phyloP scores from a whole-genome alignment of 2,797 vertebrate species.

The Liparis tanakae region DNA sequence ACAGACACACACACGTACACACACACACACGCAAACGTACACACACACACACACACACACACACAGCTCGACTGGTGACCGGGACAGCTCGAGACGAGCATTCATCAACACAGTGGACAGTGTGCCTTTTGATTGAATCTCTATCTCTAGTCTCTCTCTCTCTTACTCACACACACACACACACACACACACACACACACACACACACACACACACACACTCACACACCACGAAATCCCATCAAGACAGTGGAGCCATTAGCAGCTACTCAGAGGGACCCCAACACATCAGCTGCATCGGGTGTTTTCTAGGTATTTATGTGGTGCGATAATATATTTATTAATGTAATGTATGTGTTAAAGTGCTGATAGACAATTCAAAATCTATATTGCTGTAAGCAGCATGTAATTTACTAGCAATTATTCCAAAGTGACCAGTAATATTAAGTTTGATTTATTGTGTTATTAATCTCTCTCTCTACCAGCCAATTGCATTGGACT shows the following conservation, averaged over 20 bases:
- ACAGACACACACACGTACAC: conserved; percentile 36
- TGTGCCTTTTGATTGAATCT: conserved; percentile 65
- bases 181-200: neutral
- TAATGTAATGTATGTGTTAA: neutral
- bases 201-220: conserved; percentile 28
- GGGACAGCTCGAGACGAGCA: conserved; percentile 36
- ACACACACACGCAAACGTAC: conserved; percentile 47
- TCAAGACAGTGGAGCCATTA: conserved; percentile 34
- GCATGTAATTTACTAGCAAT: neutral
- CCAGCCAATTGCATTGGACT: neutral
- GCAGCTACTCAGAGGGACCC: conserved; percentile 17
- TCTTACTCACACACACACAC: conserved; percentile 1
- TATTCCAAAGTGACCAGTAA: neutral
- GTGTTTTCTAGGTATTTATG: conserved; percentile 53
- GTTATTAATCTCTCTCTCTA: neutral
- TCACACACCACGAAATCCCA: conserved; percentile 39
- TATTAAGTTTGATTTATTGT: neutral
- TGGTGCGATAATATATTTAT: neutral
- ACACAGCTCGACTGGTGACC: conserved; percentile 59
- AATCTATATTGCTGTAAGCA: neutral
- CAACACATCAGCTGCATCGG: conserved; percentile 25
- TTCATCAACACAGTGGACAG: conserved; percentile 58
- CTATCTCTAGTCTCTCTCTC: neutral
- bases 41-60: conserved; percentile 44
- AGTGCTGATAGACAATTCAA: neutral